Conservation (phyloP, 1,140 invertebrate species). For the Gyrodactylus salaris region DNA sequence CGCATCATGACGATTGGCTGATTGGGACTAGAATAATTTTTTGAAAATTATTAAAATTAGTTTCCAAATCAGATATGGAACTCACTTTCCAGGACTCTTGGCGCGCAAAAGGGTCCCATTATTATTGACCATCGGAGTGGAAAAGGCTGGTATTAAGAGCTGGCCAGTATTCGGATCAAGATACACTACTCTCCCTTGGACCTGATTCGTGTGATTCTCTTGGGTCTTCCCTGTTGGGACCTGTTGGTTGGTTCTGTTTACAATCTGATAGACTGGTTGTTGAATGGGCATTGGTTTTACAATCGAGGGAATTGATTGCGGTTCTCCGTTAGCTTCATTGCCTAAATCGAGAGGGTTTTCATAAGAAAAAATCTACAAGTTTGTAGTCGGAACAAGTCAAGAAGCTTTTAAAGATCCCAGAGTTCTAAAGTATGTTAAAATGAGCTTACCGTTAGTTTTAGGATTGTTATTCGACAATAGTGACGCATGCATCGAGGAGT, state of each 20-base stretch:
- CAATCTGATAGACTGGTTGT: not conserved
- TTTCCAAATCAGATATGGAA: too few relatives aligned
- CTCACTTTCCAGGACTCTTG: not conserved
- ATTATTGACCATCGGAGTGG: not conserved
- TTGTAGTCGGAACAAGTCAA: too few relatives aligned
- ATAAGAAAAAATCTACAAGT: too few relatives aligned
- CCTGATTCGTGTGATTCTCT: too few relatives aligned
- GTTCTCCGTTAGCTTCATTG: not conserved
- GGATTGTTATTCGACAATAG: not conserved
- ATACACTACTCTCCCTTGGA: not conserved
- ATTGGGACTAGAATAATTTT: too few relatives aligned
- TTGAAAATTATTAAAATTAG: too few relatives aligned
- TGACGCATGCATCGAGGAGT: not conserved
- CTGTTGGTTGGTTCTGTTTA: too few relatives aligned
- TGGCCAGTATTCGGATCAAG: not conserved
- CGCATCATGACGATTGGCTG: not conserved
- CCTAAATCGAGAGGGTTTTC: too few relatives aligned
- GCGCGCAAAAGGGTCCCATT: not conserved
- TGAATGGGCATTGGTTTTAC: not conserved
- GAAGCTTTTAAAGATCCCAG: too few relatives aligned
- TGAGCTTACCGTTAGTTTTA: not conserved
- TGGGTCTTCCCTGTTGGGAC: too few relatives aligned
- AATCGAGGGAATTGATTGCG: not conserved
- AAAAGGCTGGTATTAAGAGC: not conserved
- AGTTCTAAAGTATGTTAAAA: not conserved